Percentiles rank a stretch among this genome's conserved stretches.
These are phyloP conservation scores for Daktulosphaira vitifoliae DNA, from an alignment of 1,140 invertebrate species.

Conservation along the genomic window DNA sequence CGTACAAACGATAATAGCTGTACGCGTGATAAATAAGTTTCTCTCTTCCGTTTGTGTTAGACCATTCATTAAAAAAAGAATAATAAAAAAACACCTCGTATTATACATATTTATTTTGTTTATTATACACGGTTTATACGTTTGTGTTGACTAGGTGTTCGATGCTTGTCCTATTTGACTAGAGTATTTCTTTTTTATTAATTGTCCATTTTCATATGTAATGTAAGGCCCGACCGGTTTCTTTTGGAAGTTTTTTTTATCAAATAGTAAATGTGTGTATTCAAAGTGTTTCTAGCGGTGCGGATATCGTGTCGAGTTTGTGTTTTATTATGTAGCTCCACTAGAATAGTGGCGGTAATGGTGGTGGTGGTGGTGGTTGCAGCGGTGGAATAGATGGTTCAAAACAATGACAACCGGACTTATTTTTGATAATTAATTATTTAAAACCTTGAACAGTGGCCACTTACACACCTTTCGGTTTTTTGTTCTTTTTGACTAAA, in stretches of 20 bases:
- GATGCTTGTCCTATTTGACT: background rate
- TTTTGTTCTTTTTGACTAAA: background rate
- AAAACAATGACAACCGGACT: conserved; percentile 31
- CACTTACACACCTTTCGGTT: conserved; percentile 20
- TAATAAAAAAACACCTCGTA: background rate
- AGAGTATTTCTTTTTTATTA: background rate
- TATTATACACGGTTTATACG: background rate
- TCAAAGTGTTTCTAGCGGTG: conserved; percentile 12
- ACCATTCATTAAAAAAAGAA: conserved; percentile 9
- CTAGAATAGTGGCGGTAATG: no score
- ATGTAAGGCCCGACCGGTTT: conserved; percentile 4
- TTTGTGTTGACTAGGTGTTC: conserved; percentile 20
- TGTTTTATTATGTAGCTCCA: background rate
- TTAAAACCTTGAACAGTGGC: conserved; percentile 28
- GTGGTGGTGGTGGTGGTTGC: background rate
- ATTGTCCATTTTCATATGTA: conserved; percentile 21
- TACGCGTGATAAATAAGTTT: conserved; percentile 14
- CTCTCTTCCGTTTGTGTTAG: background rate
- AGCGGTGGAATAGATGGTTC: background rate
- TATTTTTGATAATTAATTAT: conserved; percentile 28
- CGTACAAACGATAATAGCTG: background rate
- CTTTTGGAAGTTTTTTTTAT: background rate
- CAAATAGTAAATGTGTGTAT: conserved; percentile 1
- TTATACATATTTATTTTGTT: background rate
- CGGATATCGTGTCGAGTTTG: conserved; percentile 13